Conservation (phyloP, 2,113 vertebrate species). For the Oreochromis niloticus region DNA sequence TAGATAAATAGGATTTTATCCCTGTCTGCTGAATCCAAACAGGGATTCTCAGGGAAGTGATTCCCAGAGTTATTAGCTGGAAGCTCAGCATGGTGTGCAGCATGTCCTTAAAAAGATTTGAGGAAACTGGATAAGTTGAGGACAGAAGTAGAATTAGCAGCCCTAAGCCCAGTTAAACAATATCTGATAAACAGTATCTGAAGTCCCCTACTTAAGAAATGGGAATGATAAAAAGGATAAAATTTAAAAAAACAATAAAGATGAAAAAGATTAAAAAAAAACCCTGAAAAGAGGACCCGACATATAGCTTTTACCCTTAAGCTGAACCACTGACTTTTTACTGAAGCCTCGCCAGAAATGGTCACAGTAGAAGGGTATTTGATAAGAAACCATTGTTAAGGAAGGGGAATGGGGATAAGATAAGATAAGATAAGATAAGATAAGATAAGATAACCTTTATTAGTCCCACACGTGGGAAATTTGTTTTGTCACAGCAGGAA, state of each 20-base stretch:
- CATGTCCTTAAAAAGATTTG: not conserved
- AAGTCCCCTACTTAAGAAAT: not conserved
- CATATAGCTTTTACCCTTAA: not conserved
- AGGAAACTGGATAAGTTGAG: not conserved
- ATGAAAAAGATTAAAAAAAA: not conserved
- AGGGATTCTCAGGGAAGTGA: not conserved
- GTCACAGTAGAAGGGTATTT: not conserved
- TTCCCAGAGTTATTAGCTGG: not conserved
- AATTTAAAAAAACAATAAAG: accelerated
- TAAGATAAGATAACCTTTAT: too few species aligned
- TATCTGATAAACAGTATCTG: not conserved
- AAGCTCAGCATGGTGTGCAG: not conserved
- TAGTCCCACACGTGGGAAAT: too few species aligned
- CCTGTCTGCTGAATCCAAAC: not conserved
- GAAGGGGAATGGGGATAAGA: not conserved
- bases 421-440: too few species aligned
- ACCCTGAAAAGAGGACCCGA: not conserved
- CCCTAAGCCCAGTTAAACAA: not conserved
- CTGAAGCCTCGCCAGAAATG: not conserved
- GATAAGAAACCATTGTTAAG: not conserved
- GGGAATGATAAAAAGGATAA: not conserved
- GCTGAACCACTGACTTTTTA: not conserved
- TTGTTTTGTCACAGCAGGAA: too few species aligned
- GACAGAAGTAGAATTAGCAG: not conserved
- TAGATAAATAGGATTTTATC: not conserved